Evolutionary conservation across 2,797 vertebrate genomes (phyloP), one percentile per base, ranked within the genome.

Genomic region (Schizopygopsis pylzovi): DNA sequence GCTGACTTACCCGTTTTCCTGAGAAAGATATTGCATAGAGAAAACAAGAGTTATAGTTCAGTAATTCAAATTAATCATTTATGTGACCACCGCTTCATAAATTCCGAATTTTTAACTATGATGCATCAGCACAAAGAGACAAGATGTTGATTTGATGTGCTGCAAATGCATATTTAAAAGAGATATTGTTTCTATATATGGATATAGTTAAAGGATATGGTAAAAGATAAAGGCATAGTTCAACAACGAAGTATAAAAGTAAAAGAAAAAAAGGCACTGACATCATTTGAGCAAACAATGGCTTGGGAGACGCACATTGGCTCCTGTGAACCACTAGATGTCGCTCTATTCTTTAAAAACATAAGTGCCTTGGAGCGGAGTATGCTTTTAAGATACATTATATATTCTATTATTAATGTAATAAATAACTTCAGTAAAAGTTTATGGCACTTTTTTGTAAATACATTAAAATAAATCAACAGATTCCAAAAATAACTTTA

Each of bases 271-370:
- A 33, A 33, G 33, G 33, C 33, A 18, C 3, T 39, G 2, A 18
- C 33, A 70, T 22, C 5, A 22, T 70, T 71, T 7, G 22, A 25
- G 12, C 20, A 47, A 73, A 25, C 15, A 4, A 25, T 52, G 15
- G 10, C 25, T 9, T n/a, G 12, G 11, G 37, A 82, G 15, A 39
- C 20, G 16, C n/a, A 45, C 47, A 83, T 20, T 83, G 87, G 12
- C 71, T 63, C 0, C 4, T 75, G 71, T 9, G 28, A 47, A 86
- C 89, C 94, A 92, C 88, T 89, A 92, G 93, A 89, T 93, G 92
- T 92, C 81, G 90, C 88, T 6, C 79, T 75, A 37, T 18, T 80
- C 39, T 70, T 28, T 47, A 79, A 25, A 49, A 79, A 73, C 43
- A 28, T 28, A 43, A 43, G 52, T 22, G 4, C 1, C 7, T 18